Conservation (phyloP, 2,888 invertebrate genomes). For the Parelbella ahira region DNA sequence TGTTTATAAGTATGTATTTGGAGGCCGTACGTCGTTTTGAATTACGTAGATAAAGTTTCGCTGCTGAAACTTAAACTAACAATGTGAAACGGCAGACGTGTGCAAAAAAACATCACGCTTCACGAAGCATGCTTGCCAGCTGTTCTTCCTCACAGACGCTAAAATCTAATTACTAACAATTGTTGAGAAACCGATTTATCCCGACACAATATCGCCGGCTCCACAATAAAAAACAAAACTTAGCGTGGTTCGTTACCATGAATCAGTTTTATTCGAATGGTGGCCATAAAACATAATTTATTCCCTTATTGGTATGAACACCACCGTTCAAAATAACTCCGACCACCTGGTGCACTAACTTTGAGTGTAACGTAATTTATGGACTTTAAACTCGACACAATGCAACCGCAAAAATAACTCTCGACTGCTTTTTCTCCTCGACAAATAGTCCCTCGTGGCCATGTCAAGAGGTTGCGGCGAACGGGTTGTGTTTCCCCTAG, state of each 20-base stretch:
- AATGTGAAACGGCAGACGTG: conserved; percentile 48
- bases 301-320: conserved; percentile 55
- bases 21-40: conserved; percentile 35
- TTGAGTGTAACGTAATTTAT: conserved; percentile 68
- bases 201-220: conserved; percentile 19
- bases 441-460: conserved; percentile 51
- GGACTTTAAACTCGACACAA: conserved; percentile 56
- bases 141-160: conserved; percentile 35
- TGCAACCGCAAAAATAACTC: conserved; percentile 74
- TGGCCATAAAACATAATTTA: conserved; percentile 68
- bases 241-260: conserved; percentile 43
- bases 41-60: conserved; percentile 56
- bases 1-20: no score
- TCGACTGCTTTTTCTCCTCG: conserved; percentile 62
- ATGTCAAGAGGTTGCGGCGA: conserved; percentile 45
- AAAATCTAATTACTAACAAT: conserved; percentile 24
- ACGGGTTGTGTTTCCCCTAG: conserved; percentile 31
- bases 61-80: conserved; percentile 64
- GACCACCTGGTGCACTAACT: conserved; percentile 71
- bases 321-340: conserved; percentile 53
- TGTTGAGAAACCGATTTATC: conserved; percentile 12
- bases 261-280: conserved; percentile 62
- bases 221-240: conserved; percentile 36
- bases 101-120: conserved; percentile 72
- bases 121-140: conserved; percentile 62